phyloP scores from a whole-genome alignment of 1,140 invertebrate species.

The Piezodorus guildinii region DNA sequence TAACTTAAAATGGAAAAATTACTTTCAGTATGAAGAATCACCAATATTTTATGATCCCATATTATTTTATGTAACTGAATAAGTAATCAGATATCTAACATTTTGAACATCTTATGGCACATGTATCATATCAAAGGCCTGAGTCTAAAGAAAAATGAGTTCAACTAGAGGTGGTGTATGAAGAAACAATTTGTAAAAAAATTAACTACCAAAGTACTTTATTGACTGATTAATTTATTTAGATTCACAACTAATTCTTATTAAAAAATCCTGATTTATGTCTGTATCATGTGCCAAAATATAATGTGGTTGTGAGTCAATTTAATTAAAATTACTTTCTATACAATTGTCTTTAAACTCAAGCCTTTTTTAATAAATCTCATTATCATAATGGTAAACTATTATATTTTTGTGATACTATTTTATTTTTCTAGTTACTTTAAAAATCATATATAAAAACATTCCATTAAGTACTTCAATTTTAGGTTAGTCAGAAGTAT shows the following conservation, averaged over 20 bases:
- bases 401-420: slow-evolving; percentile 1
- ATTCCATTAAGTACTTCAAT: neutral
- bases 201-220: neutral
- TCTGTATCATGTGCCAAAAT: neutral
- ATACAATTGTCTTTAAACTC: neutral
- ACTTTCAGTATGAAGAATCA: too few relatives aligned
- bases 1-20: too few relatives aligned
- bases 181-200: neutral
- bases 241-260: neutral
- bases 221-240: neutral
- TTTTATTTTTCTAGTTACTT: slow-evolving; percentile 6
- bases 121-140: too few relatives aligned
- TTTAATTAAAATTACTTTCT: neutral
- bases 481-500: slow-evolving; percentile 2
- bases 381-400: neutral
- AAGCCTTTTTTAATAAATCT: neutral
- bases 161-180: too few relatives aligned
- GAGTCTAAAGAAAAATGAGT: too few relatives aligned
- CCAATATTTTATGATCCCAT: too few relatives aligned
- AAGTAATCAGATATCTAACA: too few relatives aligned
- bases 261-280: neutral
- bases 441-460: neutral
- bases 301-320: neutral
- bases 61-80: too few relatives aligned
- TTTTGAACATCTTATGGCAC: too few relatives aligned